Evolutionary conservation across 2,113 vertebrate genomes (phyloP).

Genomic region (Oncorhynchus keta): DNA sequence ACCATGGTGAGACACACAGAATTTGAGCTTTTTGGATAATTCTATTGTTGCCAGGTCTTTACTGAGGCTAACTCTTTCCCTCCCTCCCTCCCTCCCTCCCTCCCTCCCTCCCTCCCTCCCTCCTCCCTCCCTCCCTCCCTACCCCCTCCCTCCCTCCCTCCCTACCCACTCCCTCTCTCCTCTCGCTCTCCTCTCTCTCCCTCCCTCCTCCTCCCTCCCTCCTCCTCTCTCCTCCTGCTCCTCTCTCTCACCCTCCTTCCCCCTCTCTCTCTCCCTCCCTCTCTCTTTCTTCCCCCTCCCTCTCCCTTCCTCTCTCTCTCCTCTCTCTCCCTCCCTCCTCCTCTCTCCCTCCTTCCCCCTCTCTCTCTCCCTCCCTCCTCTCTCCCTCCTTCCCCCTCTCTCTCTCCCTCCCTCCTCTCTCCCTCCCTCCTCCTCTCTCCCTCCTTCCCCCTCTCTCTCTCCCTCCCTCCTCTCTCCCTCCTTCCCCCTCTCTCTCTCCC

Average conservation of each 20-base stretch:
- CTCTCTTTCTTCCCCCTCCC: too few relatives aligned
- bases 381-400: neutral
- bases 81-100: neutral
- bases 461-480: too few relatives aligned
- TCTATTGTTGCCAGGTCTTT: too few relatives aligned
- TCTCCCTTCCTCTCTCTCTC: too few relatives aligned
- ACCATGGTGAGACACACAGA: constrained; percentile 82
- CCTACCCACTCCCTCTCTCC: accelerated
- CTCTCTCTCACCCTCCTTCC: accelerated
- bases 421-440: too few relatives aligned
- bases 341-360: neutral
- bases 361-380: too few relatives aligned
- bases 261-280: too few relatives aligned
- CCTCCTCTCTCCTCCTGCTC: too few relatives aligned
- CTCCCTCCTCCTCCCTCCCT: too few relatives aligned
- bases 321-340: neutral
- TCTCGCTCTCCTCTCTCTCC: accelerated
- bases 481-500: neutral
- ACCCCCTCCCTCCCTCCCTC: accelerated
- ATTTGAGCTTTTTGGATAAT: neutral
- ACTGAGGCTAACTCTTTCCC: neutral
- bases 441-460: too few relatives aligned
- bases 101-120: too few relatives aligned
- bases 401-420: too few relatives aligned
- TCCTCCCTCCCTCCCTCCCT: neutral